phyloP scores from a whole-genome alignment of 1,140 invertebrate species.

The Ips nitidus region DNA sequence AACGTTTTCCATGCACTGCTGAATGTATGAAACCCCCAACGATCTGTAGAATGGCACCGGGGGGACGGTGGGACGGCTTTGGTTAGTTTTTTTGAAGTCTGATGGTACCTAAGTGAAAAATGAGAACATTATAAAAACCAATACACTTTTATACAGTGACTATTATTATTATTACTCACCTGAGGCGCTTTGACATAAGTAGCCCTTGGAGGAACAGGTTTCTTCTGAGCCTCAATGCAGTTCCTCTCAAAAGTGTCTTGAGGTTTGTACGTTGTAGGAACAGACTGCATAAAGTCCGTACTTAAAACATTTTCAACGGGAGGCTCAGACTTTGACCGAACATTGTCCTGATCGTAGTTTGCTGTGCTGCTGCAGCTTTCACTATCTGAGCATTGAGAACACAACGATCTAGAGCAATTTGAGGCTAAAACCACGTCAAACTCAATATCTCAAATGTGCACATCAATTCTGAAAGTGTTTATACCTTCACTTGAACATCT shows the following conservation, averaged over 20 bases:
- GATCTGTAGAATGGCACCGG: constrained; percentile 32
- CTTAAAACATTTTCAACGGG: constrained; percentile 42
- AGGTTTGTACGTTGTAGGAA: constrained; percentile 50
- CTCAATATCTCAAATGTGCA: not conserved
- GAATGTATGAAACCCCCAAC: constrained; percentile 30
- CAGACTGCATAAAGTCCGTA: constrained; percentile 51
- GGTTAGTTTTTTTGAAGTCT: constrained; percentile 25
- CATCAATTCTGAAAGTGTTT: not conserved
- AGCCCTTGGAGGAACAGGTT: constrained; percentile 32
- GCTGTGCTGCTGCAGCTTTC: constrained; percentile 52
- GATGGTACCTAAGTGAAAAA: constrained; percentile 25
- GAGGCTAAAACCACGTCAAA: constrained; percentile 52
- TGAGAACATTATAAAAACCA: not conserved
- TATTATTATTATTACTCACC: constrained; percentile 8
- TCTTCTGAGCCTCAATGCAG: constrained; percentile 13
- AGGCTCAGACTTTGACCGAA: constrained; percentile 40
- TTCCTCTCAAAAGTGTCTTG: constrained; percentile 21
- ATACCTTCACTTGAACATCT: constrained; percentile 59
- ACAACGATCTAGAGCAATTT: constrained; percentile 60
- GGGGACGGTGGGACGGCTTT: constrained; percentile 20
- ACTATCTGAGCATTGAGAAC: constrained; percentile 57
- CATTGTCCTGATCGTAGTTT: constrained; percentile 43
- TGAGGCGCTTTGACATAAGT: constrained; percentile 44
- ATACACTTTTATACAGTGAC: not conserved
- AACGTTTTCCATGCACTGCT: constrained; percentile 41